Evolutionary conservation across 1,140 invertebrate genomes (phyloP), one percentile per base, ranked within the genome.

Genomic region (Drosophila tsacasi): DNA sequence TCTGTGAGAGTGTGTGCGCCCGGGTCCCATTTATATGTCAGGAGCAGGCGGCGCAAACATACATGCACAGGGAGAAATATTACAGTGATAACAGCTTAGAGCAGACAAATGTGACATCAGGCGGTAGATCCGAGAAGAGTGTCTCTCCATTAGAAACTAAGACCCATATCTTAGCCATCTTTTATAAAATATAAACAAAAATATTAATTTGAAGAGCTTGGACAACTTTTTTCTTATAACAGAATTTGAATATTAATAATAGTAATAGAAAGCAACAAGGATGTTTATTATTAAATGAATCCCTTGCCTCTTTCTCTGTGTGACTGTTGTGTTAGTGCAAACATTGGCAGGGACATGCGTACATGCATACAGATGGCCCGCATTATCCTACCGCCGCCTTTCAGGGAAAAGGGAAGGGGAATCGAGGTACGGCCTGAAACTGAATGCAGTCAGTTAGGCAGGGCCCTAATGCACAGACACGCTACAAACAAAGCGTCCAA

Each of bases 351-450:
- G 58, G 67, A 71, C 76, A 74, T 81, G 83, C 71, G 78, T 83
- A 81, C 75, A 81, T 78, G 84, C 84, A 89, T 89, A 90, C 80
- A 89, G 85, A 89, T 89, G 85, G 81, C 85, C 85, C 86, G 85
- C 85, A 89, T 89, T 85, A 89, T 79, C 71, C 52, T 54, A 23
- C 30, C 35, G 37, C 54, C 62, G 47, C 49, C 61, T 50, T 10
- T 35, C 19, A 0, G 12, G 30, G 19, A 30, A 46, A n/a, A 5
- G 25, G 47, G 25, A n/a, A 8, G 27, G 27, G 12, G 12, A 0
- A 52, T 15, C 12, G 54, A 47, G 50, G 49, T 32, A 19, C 37
- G 32, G 61, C 64, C 72, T 60, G 63, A 71, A 86, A 86, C 83
- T 86, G 78, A 76, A 76, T 83, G 83, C 83, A 81, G 67, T 87